Evolutionary conservation across 2,888 invertebrate species (phyloP).

Genomic region (Leucophenga montana): DNA sequence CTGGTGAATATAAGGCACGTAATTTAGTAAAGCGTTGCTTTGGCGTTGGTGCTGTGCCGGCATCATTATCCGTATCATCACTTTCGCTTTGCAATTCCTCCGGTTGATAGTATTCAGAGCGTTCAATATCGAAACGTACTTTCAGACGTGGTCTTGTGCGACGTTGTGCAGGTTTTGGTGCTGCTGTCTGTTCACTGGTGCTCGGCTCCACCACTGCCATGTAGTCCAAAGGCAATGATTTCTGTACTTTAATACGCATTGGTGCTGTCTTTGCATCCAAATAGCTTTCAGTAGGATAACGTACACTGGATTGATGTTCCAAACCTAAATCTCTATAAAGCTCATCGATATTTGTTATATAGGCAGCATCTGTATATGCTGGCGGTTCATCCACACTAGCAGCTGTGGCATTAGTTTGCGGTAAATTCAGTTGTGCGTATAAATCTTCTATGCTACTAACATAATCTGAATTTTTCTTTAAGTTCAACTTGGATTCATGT

Average conservation of each 20-base stretch:
- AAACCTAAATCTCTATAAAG: conserved; percentile 49
- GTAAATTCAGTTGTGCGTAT: conserved; percentile 46
- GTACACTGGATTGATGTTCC: neutral
- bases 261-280: conserved; percentile 15
- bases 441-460: conserved; percentile 55
- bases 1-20: conserved; percentile 29
- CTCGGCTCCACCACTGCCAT: neutral
- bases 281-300: conserved; percentile 12
- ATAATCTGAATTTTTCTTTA: conserved; percentile 34
- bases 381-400: neutral
- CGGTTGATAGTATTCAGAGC: conserved; percentile 55
- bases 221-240: too few species aligned
- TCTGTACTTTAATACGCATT: neutral
- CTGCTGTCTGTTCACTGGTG: neutral
- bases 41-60: conserved; percentile 43
- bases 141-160: conserved; percentile 46
- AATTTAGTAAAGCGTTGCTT: conserved; percentile 51
- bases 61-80: conserved; percentile 40
- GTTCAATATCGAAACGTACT: conserved; percentile 63
- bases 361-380: conserved; percentile 2
- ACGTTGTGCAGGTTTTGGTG: conserved; percentile 37
- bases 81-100: conserved; percentile 46
- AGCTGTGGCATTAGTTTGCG: too few species aligned
- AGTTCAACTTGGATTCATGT: conserved; percentile 24
- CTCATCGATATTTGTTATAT: conserved; percentile 46